A percentile compares a stretch with the other conserved stretches of the same genome.
These are phyloP conservation scores for Clarias macrocephalus DNA, from an alignment of 2,113 vertebrate species.

Conservation along the genomic window DNA sequence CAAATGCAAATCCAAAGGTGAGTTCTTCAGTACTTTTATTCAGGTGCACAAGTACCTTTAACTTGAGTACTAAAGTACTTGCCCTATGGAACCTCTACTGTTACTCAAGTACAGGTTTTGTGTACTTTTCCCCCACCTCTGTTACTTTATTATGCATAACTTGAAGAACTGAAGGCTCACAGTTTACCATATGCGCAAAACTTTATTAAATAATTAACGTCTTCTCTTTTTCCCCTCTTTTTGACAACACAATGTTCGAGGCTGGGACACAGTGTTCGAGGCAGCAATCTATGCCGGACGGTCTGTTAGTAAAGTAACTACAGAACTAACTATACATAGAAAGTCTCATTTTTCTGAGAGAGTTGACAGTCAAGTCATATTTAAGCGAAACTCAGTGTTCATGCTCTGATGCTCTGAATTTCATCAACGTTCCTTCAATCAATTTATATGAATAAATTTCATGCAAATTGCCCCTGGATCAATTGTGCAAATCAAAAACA, in stretches of 20 bases:
- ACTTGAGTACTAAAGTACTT: no score
- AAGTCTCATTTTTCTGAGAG: neutral
- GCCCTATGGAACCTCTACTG: no score
- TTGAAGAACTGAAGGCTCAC: neutral
- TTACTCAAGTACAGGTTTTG: no score
- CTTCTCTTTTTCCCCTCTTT: neutral
- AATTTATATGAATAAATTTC: conserved; percentile 23
- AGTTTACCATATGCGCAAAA: neutral
- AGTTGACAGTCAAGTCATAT: neutral
- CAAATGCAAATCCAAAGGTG: no score
- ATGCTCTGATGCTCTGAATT: conserved; percentile 7
- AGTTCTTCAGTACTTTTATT: no score
- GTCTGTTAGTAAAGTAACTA: neutral
- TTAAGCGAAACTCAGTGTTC: neutral
- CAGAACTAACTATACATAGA: no score
- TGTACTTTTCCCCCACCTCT: no score
- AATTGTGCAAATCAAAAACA: conserved; percentile 8
- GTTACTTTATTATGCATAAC: neutral
- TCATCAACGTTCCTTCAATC: conserved; percentile 2
- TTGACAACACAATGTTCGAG: no score
- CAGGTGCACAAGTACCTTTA: no score
- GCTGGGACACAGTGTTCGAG: neutral
- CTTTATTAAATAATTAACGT: neutral
- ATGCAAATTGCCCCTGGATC: conserved; percentile 17
- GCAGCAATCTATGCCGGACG: neutral